Conservation (phyloP, 2,113 vertebrate species). For the Nothocercus nigrocapillus region DNA sequence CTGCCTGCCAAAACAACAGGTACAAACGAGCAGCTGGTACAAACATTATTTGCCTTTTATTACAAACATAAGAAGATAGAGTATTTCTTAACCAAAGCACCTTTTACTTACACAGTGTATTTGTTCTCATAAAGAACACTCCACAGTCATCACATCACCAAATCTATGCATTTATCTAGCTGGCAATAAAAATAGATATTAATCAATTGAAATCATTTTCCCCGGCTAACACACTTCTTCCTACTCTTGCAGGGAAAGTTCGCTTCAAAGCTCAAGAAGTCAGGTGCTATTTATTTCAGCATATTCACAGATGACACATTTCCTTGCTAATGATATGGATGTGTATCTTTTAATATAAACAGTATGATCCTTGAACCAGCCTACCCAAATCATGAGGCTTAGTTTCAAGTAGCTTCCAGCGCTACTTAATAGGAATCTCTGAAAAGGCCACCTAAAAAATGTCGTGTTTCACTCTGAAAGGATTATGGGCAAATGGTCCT, state of each 20-base stretch:
- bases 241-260: not conserved
- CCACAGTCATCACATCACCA: accelerated
- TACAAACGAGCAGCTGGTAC: not conserved
- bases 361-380: not conserved
- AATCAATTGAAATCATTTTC: not conserved
- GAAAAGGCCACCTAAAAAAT: not conserved
- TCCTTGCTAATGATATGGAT: accelerated
- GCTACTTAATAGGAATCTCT: not conserved
- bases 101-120: not conserved
- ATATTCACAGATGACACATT: not conserved
- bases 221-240: not conserved
- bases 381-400: accelerated
- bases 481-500: not conserved
- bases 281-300: not conserved
- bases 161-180: accelerated
- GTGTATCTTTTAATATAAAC: not conserved
- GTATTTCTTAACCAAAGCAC: not conserved
- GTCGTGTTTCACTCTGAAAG: not conserved
- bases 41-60: not conserved
- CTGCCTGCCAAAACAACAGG: not conserved
- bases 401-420: accelerated
- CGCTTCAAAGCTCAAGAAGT: not conserved
- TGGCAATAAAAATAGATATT: not conserved
- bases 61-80: not conserved
- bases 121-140: not conserved